Base-by-base conservation (phyloP, 2,888 invertebrate genomes). In the Drosophila affinis region DNA sequence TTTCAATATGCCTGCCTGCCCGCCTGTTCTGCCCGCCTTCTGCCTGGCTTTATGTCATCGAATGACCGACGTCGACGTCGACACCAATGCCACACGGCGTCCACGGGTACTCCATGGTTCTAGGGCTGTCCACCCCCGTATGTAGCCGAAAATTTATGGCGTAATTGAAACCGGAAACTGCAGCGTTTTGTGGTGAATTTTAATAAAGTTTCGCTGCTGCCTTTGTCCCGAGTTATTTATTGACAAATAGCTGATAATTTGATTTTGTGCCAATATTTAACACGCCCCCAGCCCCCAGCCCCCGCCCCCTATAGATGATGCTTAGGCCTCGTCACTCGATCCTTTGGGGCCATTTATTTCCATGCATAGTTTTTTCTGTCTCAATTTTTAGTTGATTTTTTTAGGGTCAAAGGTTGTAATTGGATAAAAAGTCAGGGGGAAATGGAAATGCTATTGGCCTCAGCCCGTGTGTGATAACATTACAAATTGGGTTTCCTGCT, bases 161-260 rank as follows among this genome's bases (percentile, higher is more conserved):
- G 81, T 88, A 88, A 87, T 87, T 88, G 88, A 88, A 88, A 81
- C 81, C 78, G 81, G 86, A 88, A 86, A 86, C 88, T 83, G 77
- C 88, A 86, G 75, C 78, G 81, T 74, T 88, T 81, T 86, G 88
- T 80, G 88, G 88, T 76, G 81, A 84, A 88, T 88, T 88, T 87
- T 87, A 88, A 86, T 86, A 87, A 83, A 86, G 84, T 83, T 79
- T 56, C 68, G 75, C 77, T 56, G n/a, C n/a, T 65, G 75, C 78
- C 87, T 78, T 86, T 86, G 82, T 81, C 54, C 55, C 56, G 65
- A 76, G 80, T 85, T 87, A 85, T 85, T 85, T 85, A 85, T 85
- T 85, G 85, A 84, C 87, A 85, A 87, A 87, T 85, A 72, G 85
- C 87, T 70, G 82, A 84, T 84, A 87, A 85, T 85, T 85, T 85